These are phyloP conservation scores for Xenopus laevis DNA, from an alignment of 2,113 vertebrate species.

Conservation along the genomic window DNA sequence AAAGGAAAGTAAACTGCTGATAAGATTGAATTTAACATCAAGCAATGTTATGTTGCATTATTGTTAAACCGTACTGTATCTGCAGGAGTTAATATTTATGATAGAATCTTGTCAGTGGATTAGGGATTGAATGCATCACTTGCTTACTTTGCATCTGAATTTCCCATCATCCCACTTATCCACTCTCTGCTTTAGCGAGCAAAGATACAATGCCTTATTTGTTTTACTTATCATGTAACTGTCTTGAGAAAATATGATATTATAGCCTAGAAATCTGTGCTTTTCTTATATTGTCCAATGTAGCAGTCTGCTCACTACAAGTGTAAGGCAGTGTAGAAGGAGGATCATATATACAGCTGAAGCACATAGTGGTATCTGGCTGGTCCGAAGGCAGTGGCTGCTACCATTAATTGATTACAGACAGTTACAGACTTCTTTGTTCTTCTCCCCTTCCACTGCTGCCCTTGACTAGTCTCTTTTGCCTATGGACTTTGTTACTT, in stretches of 20 bases:
- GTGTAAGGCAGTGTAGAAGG: rapidly evolving
- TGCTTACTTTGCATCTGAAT: slow-evolving; percentile 48
- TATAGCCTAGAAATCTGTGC: rapidly evolving
- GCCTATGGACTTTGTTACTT: too few species aligned
- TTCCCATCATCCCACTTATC: slow-evolving; percentile 57
- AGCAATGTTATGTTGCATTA: background rate
- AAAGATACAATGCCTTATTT: rapidly evolving
- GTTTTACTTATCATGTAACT: rapidly evolving
- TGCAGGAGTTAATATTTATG: rapidly evolving
- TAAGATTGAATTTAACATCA: background rate
- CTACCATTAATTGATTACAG: slow-evolving; percentile 77
- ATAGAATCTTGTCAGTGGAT: background rate
- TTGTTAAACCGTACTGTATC: background rate
- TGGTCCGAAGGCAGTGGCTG: slow-evolving; percentile 72
- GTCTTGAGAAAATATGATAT: rapidly evolving
- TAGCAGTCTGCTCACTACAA: background rate
- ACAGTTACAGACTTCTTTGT: slow-evolving; percentile 80
- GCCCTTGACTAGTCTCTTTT: slow-evolving; percentile 71
- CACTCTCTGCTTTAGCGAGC: rapidly evolving
- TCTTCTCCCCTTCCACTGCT: slow-evolving; percentile 74
- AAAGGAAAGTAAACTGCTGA: background rate
- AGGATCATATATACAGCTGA: rapidly evolving
- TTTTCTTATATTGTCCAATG: rapidly evolving
- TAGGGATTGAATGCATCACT: background rate
- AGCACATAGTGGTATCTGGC: rapidly evolving